These are phyloP conservation scores for Discoglossus pictus DNA, from an alignment of 2,797 vertebrate genomes.

Conservation along the genomic window DNA sequence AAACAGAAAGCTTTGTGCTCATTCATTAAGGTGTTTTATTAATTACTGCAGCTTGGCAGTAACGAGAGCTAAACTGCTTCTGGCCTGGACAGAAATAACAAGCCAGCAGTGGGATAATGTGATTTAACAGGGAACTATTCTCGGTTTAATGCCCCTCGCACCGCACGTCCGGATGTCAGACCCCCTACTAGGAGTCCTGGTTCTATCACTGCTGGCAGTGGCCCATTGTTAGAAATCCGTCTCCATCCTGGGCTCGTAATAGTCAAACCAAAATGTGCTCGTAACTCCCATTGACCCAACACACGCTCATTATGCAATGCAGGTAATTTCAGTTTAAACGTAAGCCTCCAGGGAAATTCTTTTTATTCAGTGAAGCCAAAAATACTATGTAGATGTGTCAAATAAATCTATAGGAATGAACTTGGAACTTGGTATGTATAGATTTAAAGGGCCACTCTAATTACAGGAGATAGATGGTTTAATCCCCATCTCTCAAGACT, in stretches of 20 bases:
- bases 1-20: slow-evolving; percentile 36
- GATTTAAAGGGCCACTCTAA: too few species aligned
- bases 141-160: not conserved
- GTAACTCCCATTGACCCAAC: not conserved
- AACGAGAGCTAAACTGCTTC: slow-evolving; percentile 23
- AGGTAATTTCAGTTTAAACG: not conserved
- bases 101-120: slow-evolving; percentile 17
- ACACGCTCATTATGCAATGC: slow-evolving; percentile 3
- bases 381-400: not conserved
- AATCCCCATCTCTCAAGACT: too few species aligned
- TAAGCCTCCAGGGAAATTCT: not conserved
- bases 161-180: not conserved
- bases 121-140: slow-evolving; percentile 35
- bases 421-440: too few species aligned
- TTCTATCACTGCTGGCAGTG: not conserved
- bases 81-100: slow-evolving; percentile 32
- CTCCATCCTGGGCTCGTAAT: not conserved
- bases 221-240: slow-evolving; percentile 32
- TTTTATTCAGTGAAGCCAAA: not conserved
- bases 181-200: not conserved
- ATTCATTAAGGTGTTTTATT: slow-evolving; percentile 49
- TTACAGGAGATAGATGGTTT: too few species aligned
- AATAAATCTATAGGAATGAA: too few species aligned
- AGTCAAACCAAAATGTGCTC: not conserved
- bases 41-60: slow-evolving; percentile 44